Conservation (phyloP, 2,888 invertebrate genomes). For the Rhagium mordax region DNA sequence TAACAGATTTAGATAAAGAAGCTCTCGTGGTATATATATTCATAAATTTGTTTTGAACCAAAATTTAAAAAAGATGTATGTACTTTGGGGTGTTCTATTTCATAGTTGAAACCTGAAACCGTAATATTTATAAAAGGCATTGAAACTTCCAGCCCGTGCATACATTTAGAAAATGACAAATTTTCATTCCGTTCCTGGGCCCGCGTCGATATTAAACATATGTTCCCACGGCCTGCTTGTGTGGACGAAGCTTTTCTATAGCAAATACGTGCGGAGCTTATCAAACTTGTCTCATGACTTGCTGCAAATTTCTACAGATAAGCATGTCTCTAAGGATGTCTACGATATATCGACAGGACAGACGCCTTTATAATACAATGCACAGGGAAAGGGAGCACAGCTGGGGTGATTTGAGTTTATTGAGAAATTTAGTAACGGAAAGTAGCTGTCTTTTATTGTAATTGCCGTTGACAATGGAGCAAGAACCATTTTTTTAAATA, state of each 20-base stretch:
- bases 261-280: constrained; percentile 43
- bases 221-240: constrained; percentile 14
- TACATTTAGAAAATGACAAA: background rate
- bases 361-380: constrained; percentile 18
- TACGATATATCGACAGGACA: constrained; percentile 36
- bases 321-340: constrained; percentile 40
- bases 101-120: too few species aligned
- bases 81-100: too few species aligned
- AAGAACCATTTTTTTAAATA: too few species aligned
- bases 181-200: constrained; percentile 26
- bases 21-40: too few species aligned
- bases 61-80: too few species aligned
- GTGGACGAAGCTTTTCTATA: constrained; percentile 38
- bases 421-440: too few species aligned
- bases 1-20: too few species aligned
- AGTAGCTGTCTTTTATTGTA: too few species aligned
- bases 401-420: background rate
- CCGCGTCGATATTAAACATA: constrained; percentile 22
- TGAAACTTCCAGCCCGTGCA: too few species aligned
- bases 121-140: too few species aligned
- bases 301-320: constrained; percentile 37
- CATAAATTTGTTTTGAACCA: too few species aligned
- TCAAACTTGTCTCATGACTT: constrained; percentile 37
- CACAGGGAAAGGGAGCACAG: background rate
- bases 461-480: too few species aligned